These are phyloP conservation scores for Thyatira batis DNA, from an alignment of 2,888 invertebrate species.

Conservation along the genomic window DNA sequence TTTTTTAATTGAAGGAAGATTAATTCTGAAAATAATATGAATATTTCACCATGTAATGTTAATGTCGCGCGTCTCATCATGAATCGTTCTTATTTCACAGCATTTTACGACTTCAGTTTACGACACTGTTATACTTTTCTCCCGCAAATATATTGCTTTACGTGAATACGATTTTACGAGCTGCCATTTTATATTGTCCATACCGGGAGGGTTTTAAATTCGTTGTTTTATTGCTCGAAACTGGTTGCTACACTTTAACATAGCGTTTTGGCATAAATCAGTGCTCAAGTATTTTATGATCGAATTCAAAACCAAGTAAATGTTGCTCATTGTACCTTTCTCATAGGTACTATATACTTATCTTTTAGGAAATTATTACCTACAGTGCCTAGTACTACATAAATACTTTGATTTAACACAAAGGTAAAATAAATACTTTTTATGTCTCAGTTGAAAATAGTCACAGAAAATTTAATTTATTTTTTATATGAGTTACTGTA, in stretches of 20 bases:
- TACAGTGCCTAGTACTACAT: too few species aligned
- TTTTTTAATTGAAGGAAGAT: not conserved
- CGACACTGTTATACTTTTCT: not conserved
- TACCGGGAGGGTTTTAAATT: constrained; percentile 1
- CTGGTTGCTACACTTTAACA: not conserved
- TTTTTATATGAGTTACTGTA: too few species aligned
- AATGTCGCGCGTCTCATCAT: constrained; percentile 1
- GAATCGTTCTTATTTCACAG: constrained; percentile 5
- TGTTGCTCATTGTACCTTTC: too few species aligned
- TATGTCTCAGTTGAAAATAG: too few species aligned
- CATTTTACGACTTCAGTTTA: not conserved
- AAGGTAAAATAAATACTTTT: too few species aligned
- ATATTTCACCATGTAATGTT: not conserved
- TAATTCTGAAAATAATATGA: not conserved
- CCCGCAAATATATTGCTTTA: constrained; percentile 1
- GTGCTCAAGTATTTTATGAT: not conserved
- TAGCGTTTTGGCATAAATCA: not conserved
- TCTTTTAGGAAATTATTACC: too few species aligned
- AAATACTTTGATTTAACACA: too few species aligned
- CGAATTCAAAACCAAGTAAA: too few species aligned
- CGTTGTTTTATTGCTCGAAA: not conserved
- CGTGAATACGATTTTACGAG: constrained; percentile 2
- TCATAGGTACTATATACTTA: too few species aligned
- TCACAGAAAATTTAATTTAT: too few species aligned
- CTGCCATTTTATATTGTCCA: not conserved